phyloP scores from a whole-genome alignment of 2,888 invertebrate species.

The Eledona agricola region DNA sequence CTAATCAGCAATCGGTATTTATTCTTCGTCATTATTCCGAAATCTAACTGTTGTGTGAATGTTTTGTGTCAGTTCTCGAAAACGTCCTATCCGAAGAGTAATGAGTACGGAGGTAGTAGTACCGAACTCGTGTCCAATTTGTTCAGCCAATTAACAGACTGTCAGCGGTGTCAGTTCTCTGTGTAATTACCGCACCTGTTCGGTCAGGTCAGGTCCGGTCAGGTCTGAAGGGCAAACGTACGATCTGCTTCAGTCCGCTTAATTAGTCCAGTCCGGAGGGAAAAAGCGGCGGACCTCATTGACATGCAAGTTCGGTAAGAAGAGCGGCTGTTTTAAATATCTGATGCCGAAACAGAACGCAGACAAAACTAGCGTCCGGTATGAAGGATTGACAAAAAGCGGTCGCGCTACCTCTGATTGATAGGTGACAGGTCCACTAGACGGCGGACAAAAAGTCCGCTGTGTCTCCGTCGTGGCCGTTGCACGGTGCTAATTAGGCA shows the following conservation, averaged over 20 bases:
- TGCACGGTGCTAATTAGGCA: slow-evolving; percentile 52
- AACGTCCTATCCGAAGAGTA: no score
- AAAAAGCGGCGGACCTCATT: slow-evolving; percentile 44
- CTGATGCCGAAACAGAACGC: slow-evolving; percentile 51
- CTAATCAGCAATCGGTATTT: slow-evolving; percentile 36
- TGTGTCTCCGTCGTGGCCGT: slow-evolving; percentile 24
- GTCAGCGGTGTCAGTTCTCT: no score
- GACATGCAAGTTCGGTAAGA: slow-evolving; percentile 51
- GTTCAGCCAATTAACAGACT: no score
- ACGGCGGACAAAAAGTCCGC: slow-evolving; percentile 58
- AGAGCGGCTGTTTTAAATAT: slow-evolving; percentile 60
- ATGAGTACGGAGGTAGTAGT: no score
- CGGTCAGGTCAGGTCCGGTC: no score
- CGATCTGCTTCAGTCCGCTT: no score
- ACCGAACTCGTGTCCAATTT: no score
- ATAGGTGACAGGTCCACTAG: slow-evolving; percentile 63
- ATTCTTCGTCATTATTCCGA: slow-evolving; percentile 25
- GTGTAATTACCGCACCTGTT: no score
- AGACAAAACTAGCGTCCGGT: slow-evolving; percentile 60
- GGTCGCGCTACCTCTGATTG: slow-evolving; percentile 63
- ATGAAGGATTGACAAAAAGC: slow-evolving; percentile 64
- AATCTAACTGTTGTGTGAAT: slow-evolving; percentile 34
- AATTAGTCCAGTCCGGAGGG: slow-evolving; percentile 5
- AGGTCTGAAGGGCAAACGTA: no score
- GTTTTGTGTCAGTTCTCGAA: no score